These are phyloP conservation scores for Adineta ricciae DNA, from an alignment of 2,888 invertebrate species.

Conservation along the genomic window DNA sequence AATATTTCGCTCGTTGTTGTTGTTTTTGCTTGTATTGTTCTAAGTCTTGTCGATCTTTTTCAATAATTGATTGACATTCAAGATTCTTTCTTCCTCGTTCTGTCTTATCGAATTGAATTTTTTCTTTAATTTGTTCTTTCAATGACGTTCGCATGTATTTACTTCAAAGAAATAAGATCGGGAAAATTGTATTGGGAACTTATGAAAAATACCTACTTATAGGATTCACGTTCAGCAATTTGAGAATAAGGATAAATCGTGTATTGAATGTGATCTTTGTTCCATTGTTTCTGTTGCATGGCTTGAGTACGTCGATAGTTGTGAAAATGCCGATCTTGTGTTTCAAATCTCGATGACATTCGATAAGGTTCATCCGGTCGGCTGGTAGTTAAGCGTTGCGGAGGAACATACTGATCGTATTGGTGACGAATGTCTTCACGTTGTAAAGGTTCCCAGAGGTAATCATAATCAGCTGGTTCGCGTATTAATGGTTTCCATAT, in stretches of 20 bases:
- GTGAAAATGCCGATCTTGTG: slow-evolving; percentile 24
- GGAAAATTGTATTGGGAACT: background rate
- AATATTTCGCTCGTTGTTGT: background rate
- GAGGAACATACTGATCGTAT: background rate
- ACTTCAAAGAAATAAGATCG: background rate
- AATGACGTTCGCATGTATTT: slow-evolving; percentile 29
- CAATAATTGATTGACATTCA: background rate
- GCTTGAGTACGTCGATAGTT: slow-evolving; percentile 23
- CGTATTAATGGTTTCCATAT: background rate
- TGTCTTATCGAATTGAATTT: slow-evolving; percentile 11
- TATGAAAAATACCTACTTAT: slow-evolving; percentile 20
- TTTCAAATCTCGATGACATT: slow-evolving; percentile 27
- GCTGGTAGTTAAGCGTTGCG: background rate
- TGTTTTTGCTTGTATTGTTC: slow-evolving; percentile 16
- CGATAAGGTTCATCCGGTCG: slow-evolving; percentile 22
- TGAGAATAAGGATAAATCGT: slow-evolving; percentile 31
- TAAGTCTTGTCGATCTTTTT: slow-evolving; percentile 22
- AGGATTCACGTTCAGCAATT: slow-evolving; percentile 22
- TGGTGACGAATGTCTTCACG: slow-evolving; percentile 12
- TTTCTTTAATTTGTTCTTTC: slow-evolving; percentile 32
- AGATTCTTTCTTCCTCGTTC: background rate
- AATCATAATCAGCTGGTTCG: background rate
- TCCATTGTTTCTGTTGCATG: slow-evolving; percentile 29
- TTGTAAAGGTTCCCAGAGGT: background rate
- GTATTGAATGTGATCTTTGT: slow-evolving; percentile 26